phyloP scores from a whole-genome alignment of 2,113 vertebrate genomes.

The Elephantulus edwardii region DNA sequence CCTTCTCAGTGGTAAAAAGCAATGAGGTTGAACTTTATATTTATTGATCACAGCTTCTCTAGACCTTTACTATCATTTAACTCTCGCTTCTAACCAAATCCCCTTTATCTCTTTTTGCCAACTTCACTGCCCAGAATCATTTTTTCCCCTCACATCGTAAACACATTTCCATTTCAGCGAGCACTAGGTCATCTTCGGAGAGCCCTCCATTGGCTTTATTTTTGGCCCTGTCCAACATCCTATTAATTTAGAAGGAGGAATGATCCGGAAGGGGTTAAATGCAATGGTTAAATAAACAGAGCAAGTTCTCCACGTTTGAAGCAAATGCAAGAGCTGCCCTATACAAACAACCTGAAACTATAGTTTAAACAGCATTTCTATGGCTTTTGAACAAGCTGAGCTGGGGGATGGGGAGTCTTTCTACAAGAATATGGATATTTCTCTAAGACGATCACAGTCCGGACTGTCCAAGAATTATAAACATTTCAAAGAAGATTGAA shows the following conservation, averaged over 20 bases:
- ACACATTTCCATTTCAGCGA: constrained; percentile 69
- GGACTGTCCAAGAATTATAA: background rate
- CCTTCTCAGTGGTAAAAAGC: constrained; percentile 33
- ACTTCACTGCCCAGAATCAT: constrained; percentile 51
- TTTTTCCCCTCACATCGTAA: constrained; percentile 67
- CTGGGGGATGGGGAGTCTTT: background rate
- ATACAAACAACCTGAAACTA: background rate
- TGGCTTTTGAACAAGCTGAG: background rate
- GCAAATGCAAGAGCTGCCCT: background rate
- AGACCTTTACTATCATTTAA: constrained; percentile 65
- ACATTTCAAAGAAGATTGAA: background rate
- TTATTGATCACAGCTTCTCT: constrained; percentile 64
- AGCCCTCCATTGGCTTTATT: constrained; percentile 26
- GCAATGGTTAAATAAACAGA: background rate
- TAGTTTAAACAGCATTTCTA: constrained; percentile 43
- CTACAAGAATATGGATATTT: background rate
- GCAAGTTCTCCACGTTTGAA: constrained; percentile 16
- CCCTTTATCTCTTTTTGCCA: constrained; percentile 64
- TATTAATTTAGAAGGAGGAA: background rate
- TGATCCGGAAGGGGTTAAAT: background rate
- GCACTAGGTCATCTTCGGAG: constrained; percentile 26
- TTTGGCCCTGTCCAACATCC: background rate
- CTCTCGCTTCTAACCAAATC: constrained; percentile 52
- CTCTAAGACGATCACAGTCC: background rate
- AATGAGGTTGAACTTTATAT: constrained; percentile 69